These are phyloP conservation scores for Patagioenas fasciata DNA, from an alignment of 2,113 vertebrate genomes.

Conservation along the genomic window DNA sequence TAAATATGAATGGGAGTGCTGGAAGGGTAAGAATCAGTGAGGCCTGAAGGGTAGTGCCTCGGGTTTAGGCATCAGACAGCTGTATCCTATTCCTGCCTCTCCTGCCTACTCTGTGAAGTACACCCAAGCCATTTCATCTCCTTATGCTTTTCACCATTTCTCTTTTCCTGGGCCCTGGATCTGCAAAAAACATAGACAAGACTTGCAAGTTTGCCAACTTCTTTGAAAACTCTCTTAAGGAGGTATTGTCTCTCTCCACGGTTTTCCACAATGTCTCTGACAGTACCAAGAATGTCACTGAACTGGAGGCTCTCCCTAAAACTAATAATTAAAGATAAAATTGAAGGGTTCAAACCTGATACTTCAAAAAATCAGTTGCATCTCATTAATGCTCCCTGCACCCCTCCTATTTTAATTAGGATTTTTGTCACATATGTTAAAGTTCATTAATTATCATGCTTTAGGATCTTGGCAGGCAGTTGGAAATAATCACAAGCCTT, in stretches of 20 bases:
- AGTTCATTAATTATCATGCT: conserved; percentile 17
- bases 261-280: not conserved
- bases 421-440: conserved; percentile 1
- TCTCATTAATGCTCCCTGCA: not conserved
- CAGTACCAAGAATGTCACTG: not conserved
- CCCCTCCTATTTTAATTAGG: not conserved
- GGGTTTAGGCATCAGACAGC: not conserved
- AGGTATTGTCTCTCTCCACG: not conserved
- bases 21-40: not conserved
- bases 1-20: not conserved
- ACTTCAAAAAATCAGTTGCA: not conserved
- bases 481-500: conserved; percentile 7
- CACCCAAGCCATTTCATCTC: not conserved
- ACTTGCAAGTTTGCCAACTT: not conserved
- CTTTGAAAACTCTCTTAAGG: not conserved
- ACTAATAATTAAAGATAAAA: not conserved
- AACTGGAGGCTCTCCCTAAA: not conserved
- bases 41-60: not conserved
- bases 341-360: not conserved
- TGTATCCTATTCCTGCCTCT: not conserved
- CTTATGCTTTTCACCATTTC: not conserved
- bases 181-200: not conserved
- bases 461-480: not conserved
- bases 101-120: not conserved
- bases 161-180: not conserved